Percentiles rank a stretch among this genome's conserved stretches.
phyloP scores from a whole-genome alignment of 2,888 invertebrate genomes.

The Sinhomidia bicolor region DNA sequence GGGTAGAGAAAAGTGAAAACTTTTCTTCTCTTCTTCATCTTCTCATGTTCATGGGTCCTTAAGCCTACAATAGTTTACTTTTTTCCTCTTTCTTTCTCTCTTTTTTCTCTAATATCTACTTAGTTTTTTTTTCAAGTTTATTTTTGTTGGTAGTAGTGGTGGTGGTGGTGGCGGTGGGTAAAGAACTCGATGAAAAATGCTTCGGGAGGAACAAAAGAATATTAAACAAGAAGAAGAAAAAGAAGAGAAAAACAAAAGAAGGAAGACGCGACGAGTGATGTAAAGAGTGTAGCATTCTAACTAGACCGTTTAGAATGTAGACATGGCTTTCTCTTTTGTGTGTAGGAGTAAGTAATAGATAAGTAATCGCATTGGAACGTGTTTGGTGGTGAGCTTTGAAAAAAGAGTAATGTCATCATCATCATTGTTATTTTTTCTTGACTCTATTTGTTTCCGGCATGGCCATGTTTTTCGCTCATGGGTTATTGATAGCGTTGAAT shows the following conservation, averaged over 20 bases:
- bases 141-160: neutral
- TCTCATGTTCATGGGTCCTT: constrained; percentile 54
- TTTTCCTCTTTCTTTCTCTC: neutral
- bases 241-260: too few relatives aligned
- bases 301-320: neutral
- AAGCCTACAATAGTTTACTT: constrained; percentile 51
- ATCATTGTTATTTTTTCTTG: constrained; percentile 6
- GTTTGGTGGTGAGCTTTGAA: constrained; percentile 19
- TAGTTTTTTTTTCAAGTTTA: constrained; percentile 3
- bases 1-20: constrained; percentile 50
- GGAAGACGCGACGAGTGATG: constrained; percentile 22
- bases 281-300: neutral
- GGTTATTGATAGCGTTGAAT: neutral
- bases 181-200: constrained; percentile 33
- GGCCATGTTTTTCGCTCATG: too few relatives aligned
- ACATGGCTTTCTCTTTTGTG: neutral
- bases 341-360: neutral
- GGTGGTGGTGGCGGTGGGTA: neutral
- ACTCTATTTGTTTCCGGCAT: neutral
- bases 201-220: constrained; percentile 26
- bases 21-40: constrained; percentile 38
- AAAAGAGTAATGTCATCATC: too few relatives aligned
- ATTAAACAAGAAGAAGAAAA: constrained; percentile 12
- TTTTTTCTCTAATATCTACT: neutral
- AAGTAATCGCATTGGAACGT: constrained; percentile 31